phyloP scores from a whole-genome alignment of 2,797 vertebrate species.

The Sebastolobus altivelis region DNA sequence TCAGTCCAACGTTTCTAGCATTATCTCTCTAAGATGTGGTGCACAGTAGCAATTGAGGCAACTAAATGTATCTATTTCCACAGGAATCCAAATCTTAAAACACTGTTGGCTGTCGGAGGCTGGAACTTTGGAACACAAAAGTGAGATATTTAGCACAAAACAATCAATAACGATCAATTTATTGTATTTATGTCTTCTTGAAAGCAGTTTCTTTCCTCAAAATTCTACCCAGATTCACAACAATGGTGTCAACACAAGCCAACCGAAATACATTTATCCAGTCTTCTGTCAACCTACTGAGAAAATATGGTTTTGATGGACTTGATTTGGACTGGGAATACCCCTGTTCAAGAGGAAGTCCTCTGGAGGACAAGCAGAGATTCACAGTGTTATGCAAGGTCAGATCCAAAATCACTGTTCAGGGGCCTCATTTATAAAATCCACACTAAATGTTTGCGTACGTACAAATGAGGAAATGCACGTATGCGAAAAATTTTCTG shows the following conservation, averaged over 20 bases:
- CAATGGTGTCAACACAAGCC: slow-evolving; percentile 79
- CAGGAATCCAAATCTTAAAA: slow-evolving; percentile 86
- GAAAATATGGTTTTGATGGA: slow-evolving; percentile 86
- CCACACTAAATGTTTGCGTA: too few relatives aligned
- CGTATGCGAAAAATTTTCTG: too few relatives aligned
- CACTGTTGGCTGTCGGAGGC: slow-evolving; percentile 86
- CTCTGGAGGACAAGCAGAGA: slow-evolving; percentile 80
- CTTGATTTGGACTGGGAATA: slow-evolving; percentile 91
- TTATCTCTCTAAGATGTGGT: not conserved
- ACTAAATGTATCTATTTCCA: slow-evolving; percentile 9
- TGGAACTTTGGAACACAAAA: slow-evolving; percentile 86
- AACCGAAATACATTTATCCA: slow-evolving; percentile 84
- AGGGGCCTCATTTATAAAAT: too few relatives aligned
- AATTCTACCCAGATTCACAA: slow-evolving; percentile 80
- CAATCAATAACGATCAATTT: not conserved
- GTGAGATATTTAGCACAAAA: slow-evolving; percentile 66
- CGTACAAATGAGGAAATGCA: too few relatives aligned
- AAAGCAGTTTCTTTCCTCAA: not conserved
- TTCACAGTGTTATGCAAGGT: slow-evolving; percentile 87
- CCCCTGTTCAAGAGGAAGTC: slow-evolving; percentile 87
- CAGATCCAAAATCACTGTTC: not conserved
- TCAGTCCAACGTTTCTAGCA: slow-evolving; percentile 23
- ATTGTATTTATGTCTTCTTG: not conserved
- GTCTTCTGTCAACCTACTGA: slow-evolving; percentile 83
- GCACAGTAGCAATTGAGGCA: not conserved